Evolutionary conservation across 2,113 vertebrate species (phyloP), one percentile per base, ranked within the genome.

Genomic region (Oreochromis spilurus): DNA sequence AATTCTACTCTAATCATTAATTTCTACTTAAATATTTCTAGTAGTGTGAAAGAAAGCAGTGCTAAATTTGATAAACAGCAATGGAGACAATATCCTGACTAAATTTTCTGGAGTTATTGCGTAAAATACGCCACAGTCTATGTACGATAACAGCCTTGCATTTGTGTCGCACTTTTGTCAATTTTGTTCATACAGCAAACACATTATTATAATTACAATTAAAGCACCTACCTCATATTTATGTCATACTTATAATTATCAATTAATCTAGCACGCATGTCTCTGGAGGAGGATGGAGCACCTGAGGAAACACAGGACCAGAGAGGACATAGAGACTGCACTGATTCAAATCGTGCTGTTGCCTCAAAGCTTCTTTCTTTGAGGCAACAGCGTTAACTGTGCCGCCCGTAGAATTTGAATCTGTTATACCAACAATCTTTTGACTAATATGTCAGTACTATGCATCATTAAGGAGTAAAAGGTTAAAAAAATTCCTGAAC

Each of bases 181-280:
- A 29, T 72, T 72, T 72, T 45, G 40, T 45, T 72, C 40, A 72
- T 72, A 48, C 40, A 72, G 40, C 43, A 65, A 65, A 65, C 60
- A 72, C 21, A 26, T 48, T 29, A 48, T 75, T 48, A 17, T 48
- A 38, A 8, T 1, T 48, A 43, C 0, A 48, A 16, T 75, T 75
- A 29, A 48, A 29, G 43, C 1, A 0, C 5, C 24, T 11, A 48
- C 24, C 4, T 75, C 21, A 75, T 26, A 75, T 29, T 14, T 26
- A 26, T 48, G 40, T 45, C 21, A 17, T 29, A 48, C 4, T 0
- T 29, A 29, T 75, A 75, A 48, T 29, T 29, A 75, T 29, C 24
- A 29, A 29, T 75, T 48, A 75, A 75, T 4, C 2, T 29, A 29
- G 13, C 67, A 17, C 11, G 40, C 4, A 75, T 72, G 67, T 72